These are phyloP conservation scores for Triplophysa dalaica DNA, from an alignment of 2,113 vertebrate genomes.

Conservation along the genomic window DNA sequence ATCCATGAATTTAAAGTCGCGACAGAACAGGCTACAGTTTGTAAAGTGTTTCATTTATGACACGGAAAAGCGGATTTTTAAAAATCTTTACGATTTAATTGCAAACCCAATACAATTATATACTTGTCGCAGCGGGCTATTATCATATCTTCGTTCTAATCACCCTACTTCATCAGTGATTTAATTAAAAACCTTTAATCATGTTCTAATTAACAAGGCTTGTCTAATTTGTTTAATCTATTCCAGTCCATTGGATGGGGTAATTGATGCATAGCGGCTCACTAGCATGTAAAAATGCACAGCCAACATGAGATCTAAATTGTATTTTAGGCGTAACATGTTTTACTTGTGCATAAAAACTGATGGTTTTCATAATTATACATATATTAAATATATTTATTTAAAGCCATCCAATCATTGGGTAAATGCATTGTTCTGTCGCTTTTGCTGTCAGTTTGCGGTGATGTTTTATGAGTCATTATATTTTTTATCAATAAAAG, in stretches of 20 bases:
- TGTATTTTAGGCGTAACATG: not conserved
- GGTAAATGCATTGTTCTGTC: not conserved
- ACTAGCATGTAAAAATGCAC: slow-evolving; percentile 44
- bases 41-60: slow-evolving; percentile 86
- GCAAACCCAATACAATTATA: slow-evolving; percentile 72
- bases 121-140: slow-evolving; percentile 78
- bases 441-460: not conserved
- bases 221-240: slow-evolving; percentile 87
- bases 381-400: too few relatives aligned
- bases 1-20: slow-evolving; percentile 81
- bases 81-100: slow-evolving; percentile 76
- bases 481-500: too few relatives aligned
- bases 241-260: slow-evolving; percentile 76
- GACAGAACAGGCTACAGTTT: slow-evolving; percentile 66
- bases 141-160: slow-evolving; percentile 89
- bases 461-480: too few relatives aligned
- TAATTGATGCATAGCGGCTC: slow-evolving; percentile 78
- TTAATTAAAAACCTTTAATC: slow-evolving; percentile 92
- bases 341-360: not conserved
- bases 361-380: too few relatives aligned
- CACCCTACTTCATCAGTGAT: slow-evolving; percentile 84
- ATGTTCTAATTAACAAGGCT: slow-evolving; percentile 90
- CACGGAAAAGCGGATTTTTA: slow-evolving; percentile 73
- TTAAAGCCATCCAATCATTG: not conserved
- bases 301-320: slow-evolving; percentile 7